phyloP scores from a whole-genome alignment of 2,888 invertebrate species.

The Xestia xanthographa region DNA sequence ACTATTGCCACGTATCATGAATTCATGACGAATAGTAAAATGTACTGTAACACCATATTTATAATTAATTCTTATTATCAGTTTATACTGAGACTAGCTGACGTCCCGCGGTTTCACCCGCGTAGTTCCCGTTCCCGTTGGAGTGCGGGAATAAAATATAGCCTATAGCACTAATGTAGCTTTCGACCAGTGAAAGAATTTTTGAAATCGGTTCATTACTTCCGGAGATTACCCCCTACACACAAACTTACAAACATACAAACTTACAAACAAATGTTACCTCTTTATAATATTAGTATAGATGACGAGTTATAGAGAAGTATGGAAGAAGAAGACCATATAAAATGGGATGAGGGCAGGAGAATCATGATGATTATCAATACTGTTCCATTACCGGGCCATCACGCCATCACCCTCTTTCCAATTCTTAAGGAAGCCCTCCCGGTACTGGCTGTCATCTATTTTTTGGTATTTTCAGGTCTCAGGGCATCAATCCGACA shows the following conservation, averaged over 20 bases:
- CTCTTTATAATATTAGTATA: no score
- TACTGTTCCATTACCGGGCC: not conserved
- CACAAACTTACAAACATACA: no score
- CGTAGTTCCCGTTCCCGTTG: no score
- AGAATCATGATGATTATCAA: not conserved
- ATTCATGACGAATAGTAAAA: not conserved
- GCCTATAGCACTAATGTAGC: no score
- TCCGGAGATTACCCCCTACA: no score
- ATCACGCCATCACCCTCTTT: not conserved
- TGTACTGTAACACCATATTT: not conserved
- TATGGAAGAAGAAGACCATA: not conserved
- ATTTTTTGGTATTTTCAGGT: not conserved
- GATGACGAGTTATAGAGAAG: not conserved
- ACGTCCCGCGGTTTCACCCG: no score
- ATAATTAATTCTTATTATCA: not conserved
- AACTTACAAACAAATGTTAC: no score
- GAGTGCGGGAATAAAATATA: no score
- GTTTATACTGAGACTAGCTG: no score
- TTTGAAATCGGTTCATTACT: no score
- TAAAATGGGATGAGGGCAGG: not conserved
- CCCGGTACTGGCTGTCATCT: not conserved
- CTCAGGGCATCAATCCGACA: not conserved
- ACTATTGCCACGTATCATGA: not conserved
- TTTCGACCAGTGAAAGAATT: no score
- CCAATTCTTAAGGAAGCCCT: not conserved